Base-by-base conservation (phyloP, 2,797 vertebrate species). In the Oophaga sylvatica region DNA sequence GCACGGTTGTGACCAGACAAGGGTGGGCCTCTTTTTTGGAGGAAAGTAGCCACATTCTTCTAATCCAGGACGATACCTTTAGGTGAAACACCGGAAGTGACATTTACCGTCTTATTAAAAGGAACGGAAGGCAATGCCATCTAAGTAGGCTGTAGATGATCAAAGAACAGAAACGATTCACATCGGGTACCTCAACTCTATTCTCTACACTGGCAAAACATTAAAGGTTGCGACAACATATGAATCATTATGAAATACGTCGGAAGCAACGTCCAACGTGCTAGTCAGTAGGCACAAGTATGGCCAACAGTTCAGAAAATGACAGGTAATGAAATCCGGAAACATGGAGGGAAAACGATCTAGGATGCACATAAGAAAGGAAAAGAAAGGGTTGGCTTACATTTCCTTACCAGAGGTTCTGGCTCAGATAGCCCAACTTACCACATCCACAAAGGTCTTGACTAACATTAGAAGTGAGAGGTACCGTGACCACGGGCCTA, bases 391-490 rank as follows among this genome's bases (percentile, higher is more conserved):
- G 65, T 57, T 68, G 31, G 76, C 76, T 84, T 87, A 84, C 81
- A 20, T 87, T 83, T 71, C n/a, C 12, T 77, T 80, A 26, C 77
- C 63, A 73, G 63, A 3, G 48, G 13, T 81, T 78, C 13, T 63
- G 29, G 45, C 20, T 73, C 63, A 81, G 10, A 62, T 29, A 87
- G 63, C 68, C 26, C 70, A 65, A 89, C 88, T 86, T 89, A 89
- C 84, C 84, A 89, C 60, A 12, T 60, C 48, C 48, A 26, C 68
- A 45, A 77, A 70, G 63, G 26, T 89, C 84, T 89, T 83, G 71
- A 35, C 62, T 83, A 83, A 83, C 53, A 82, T 82, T 68, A 82
- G 79, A 35, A 86, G 31, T 70, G 45, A 85, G 56, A 53, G 22
- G 76, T 81, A 85, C 80, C 73, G 79, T 86, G 87, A 17, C 10